A percentile compares a stretch with the other conserved stretches of the same genome.
phyloP scores from a whole-genome alignment of 64 coral and sea anemone species.

The Actinia equina region DNA sequence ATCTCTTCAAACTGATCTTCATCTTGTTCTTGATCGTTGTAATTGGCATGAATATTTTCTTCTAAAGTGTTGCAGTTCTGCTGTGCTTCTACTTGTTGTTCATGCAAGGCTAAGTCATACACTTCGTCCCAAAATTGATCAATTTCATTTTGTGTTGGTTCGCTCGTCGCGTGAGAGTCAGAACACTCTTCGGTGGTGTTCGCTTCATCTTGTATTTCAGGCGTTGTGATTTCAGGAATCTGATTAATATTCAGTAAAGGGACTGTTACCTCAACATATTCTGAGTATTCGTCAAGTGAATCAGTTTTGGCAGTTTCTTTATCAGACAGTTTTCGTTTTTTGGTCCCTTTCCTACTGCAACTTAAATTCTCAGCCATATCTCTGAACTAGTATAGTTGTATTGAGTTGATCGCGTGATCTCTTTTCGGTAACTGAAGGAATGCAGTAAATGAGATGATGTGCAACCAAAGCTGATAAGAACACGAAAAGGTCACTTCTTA shows the following conservation, averaged over 20 bases:
- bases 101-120: not conserved
- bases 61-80: not conserved
- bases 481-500: constrained; percentile 4
- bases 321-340: not conserved
- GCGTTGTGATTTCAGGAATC: not conserved
- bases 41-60: not conserved
- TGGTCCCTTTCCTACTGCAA: not conserved
- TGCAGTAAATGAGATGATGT: no score
- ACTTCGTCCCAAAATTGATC: not conserved
- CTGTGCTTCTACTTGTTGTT: not conserved
- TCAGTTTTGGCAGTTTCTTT: not conserved
- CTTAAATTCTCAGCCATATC: not conserved
- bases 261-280: constrained; percentile 2
- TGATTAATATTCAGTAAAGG: not conserved
- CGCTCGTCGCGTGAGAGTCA: not conserved
- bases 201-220: not conserved
- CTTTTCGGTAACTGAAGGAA: no score
- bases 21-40: not conserved
- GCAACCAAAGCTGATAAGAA: not conserved
- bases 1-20: not conserved
- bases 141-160: not conserved
- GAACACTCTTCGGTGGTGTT: not conserved
- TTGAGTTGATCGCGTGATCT: no score
- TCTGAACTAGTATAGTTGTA: no score
- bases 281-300: not conserved